phyloP scores from a whole-genome alignment of 2,888 invertebrate species.

The Dasypogon diadema region DNA sequence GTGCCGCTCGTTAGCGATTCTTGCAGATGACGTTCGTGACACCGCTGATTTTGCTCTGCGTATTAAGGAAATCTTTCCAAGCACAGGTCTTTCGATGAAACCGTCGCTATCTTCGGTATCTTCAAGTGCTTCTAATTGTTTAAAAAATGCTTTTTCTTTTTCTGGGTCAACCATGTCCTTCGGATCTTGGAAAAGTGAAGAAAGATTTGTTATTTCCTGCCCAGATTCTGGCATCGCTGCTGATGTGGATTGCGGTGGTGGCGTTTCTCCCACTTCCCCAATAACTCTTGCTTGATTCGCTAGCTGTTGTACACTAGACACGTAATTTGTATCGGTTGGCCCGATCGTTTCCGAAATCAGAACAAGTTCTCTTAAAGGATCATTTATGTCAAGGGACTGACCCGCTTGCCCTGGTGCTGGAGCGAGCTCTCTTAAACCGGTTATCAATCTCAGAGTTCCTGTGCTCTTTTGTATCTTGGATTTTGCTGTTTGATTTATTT shows the following conservation, averaged over 20 bases:
- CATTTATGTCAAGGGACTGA: too few relatives aligned
- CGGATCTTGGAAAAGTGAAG: conserved; percentile 65
- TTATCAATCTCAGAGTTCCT: background rate
- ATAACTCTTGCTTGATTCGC: conserved; percentile 76
- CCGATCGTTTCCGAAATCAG: conserved; percentile 70
- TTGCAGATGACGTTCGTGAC: conserved; percentile 59
- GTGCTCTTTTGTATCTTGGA: background rate
- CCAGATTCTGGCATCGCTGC: conserved; percentile 41
- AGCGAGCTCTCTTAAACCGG: background rate
- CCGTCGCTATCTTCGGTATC: conserved; percentile 67
- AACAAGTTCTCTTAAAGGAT: conserved; percentile 76
- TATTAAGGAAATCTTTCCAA: conserved; percentile 77
- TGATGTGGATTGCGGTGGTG: background rate
- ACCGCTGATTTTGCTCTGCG: conserved; percentile 76
- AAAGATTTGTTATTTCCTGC: conserved; percentile 52
- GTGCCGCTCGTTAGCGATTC: conserved; percentile 54
- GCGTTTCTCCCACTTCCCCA: conserved; percentile 61
- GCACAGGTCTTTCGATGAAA: conserved; percentile 72
- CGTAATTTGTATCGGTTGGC: conserved; percentile 63
- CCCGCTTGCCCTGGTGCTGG: too few relatives aligned
- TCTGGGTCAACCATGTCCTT: conserved; percentile 67
- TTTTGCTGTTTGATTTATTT: background rate
- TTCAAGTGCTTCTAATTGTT: conserved; percentile 66
- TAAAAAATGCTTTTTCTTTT: conserved; percentile 66
- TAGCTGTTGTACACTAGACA: conserved; percentile 71